phyloP scores from a whole-genome alignment of 2,888 invertebrate species.

The Anthophora plumipes region DNA sequence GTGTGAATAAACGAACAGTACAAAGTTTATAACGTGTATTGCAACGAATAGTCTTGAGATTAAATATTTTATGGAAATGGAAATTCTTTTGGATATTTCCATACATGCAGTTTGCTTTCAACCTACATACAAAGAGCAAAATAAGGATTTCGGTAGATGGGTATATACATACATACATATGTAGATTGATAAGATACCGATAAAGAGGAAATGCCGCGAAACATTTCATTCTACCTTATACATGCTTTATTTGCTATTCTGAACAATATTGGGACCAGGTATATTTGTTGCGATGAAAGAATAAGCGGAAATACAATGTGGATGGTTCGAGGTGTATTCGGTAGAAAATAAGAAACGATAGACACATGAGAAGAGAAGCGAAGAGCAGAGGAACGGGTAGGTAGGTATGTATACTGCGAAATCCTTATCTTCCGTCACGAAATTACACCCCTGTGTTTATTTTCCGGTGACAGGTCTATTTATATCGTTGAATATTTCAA shows the following conservation, averaged over 20 bases:
- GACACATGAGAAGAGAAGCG: conserved; percentile 44
- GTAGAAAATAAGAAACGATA: conserved; percentile 7
- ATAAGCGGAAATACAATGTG: neutral
- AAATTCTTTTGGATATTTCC: neutral
- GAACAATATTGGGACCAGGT: no score
- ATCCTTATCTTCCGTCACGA: conserved; percentile 71
- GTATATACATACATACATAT: no score
- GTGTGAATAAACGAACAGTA: conserved; percentile 48
- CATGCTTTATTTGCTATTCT: no score
- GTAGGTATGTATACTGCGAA: conserved; percentile 27
- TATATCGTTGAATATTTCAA: conserved; percentile 77
- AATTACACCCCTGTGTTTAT: conserved; percentile 80
- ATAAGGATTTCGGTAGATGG: no score
- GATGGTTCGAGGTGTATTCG: neutral
- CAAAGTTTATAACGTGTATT: conserved; percentile 44
- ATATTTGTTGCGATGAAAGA: no score
- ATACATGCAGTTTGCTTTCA: no score
- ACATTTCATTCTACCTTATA: no score
- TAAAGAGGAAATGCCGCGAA: no score
- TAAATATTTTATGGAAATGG: conserved; percentile 10
- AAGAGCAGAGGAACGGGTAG: conserved; percentile 25
- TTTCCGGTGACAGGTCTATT: conserved; percentile 81
- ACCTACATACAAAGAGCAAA: no score
- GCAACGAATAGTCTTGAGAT: neutral
- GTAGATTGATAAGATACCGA: no score